These are phyloP conservation scores for Tauraco hartlaubi DNA, from an alignment of 2,797 vertebrate genomes.

Conservation along the genomic window DNA sequence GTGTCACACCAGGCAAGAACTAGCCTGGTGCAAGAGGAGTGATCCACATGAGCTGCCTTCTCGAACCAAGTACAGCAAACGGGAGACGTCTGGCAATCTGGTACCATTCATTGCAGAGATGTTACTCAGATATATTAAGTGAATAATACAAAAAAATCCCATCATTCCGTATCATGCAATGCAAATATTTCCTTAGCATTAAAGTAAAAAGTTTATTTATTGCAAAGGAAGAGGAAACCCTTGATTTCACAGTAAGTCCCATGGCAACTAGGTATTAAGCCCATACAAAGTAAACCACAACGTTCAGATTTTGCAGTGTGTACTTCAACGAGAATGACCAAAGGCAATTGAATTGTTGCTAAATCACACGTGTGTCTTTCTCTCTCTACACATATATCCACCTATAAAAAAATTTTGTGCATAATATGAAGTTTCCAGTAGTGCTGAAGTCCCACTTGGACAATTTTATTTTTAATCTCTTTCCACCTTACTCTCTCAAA, in stretches of 20 bases:
- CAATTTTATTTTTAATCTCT: constrained; percentile 36
- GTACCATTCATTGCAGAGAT: not conserved
- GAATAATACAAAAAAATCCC: not conserved
- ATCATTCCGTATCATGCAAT: not conserved
- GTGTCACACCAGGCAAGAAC: not conserved
- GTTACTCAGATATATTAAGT: not conserved
- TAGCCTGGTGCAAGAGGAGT: accelerated
- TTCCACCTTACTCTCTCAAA: not conserved
- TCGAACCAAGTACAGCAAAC: accelerated
- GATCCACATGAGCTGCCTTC: not conserved
- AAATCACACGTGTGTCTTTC: not conserved
- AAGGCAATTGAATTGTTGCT: not conserved
- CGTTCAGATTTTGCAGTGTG: not conserved
- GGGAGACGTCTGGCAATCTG: accelerated
- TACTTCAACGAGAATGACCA: not conserved
- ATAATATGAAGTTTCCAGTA: not conserved
- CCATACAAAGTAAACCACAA: not conserved
- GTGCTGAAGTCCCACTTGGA: not conserved
- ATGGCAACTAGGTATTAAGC: not conserved
- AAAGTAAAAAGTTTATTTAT: not conserved
- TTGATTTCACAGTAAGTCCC: not conserved
- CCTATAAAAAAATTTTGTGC: not conserved
- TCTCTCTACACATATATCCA: not conserved
- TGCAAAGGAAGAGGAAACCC: not conserved
- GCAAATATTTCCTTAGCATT: not conserved